These are phyloP conservation scores for Portevinia maculata DNA, from an alignment of 2,888 invertebrate genomes.

Conservation along the genomic window DNA sequence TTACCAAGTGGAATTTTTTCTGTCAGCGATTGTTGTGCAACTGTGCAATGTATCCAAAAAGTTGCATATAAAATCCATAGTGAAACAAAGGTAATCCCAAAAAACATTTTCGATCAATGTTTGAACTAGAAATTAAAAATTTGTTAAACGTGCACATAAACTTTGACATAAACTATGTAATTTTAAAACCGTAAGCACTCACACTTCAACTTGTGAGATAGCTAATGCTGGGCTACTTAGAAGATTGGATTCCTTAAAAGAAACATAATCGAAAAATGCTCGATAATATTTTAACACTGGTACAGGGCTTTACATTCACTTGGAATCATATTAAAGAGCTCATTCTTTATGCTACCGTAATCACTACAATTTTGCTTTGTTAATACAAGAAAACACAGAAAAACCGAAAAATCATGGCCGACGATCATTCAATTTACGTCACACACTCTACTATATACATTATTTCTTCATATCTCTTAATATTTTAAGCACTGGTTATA, in stretches of 20 bases:
- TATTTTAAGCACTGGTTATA: conserved; percentile 56
- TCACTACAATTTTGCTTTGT: conserved; percentile 34
- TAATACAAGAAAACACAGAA: conserved; percentile 17
- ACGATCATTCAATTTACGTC: conserved; percentile 41
- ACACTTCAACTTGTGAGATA: conserved; percentile 62
- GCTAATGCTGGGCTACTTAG: conserved; percentile 46
- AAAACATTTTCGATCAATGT: conserved; percentile 78
- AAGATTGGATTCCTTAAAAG: conserved; percentile 50
- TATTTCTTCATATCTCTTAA: conserved; percentile 35
- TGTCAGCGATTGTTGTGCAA: conserved; percentile 82
- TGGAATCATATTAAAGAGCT: conserved; percentile 49
- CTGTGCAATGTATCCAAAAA: conserved; percentile 78
- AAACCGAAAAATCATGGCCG: conserved; percentile 66
- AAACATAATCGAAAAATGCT: conserved; percentile 49
- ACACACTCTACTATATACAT: conserved; percentile 51
- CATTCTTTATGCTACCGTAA: conserved; percentile 17
- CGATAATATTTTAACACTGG: conserved; percentile 33
- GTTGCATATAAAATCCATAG: conserved; percentile 80
- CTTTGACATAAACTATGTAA: conserved; percentile 17
- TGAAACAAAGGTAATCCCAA: conserved; percentile 77
- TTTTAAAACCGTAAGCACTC: conserved; percentile 45
- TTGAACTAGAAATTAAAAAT: conserved; percentile 18
- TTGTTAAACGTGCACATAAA: conserved; percentile 32
- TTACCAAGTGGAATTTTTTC: conserved; percentile 83
- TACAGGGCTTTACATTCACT: conserved; percentile 49